These are phyloP conservation scores for Cephonodes hylas DNA, from an alignment of 2,888 invertebrate genomes.

Conservation along the genomic window DNA sequence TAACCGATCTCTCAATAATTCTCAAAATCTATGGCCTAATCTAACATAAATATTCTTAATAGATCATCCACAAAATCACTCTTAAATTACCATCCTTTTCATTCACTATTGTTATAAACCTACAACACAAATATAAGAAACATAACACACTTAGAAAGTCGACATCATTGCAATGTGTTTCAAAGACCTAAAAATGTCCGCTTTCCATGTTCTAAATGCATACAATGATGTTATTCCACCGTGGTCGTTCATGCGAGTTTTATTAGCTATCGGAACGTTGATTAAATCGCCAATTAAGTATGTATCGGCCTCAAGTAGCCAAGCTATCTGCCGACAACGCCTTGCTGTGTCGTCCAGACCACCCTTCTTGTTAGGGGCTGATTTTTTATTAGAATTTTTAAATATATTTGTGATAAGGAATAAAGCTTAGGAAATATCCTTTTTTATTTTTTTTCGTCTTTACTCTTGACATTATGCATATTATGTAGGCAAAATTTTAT, in stretches of 20 bases:
- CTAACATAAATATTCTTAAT: no score
- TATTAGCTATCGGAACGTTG: neutral
- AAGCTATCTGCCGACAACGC: neutral
- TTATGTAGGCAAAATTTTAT: no score
- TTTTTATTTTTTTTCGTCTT: no score
- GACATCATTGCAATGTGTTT: neutral
- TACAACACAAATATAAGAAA: neutral
- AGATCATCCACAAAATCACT: no score
- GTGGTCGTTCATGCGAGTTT: neutral
- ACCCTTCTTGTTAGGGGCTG: neutral
- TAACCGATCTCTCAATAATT: no score
- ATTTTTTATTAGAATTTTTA: no score
- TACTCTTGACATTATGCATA: no score
- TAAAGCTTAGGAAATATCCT: no score
- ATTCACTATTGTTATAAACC: neutral
- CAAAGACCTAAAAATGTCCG: neutral
- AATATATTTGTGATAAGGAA: no score
- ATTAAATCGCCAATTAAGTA: neutral
- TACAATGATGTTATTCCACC: neutral
- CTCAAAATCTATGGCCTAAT: no score
- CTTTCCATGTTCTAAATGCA: neutral
- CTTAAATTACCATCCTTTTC: no score
- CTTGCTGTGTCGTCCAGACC: neutral
- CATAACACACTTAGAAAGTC: neutral
- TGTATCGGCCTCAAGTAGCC: neutral